Evolutionary conservation across 2,797 vertebrate genomes (phyloP).

Genomic region (Bradypodion ventrale): DNA sequence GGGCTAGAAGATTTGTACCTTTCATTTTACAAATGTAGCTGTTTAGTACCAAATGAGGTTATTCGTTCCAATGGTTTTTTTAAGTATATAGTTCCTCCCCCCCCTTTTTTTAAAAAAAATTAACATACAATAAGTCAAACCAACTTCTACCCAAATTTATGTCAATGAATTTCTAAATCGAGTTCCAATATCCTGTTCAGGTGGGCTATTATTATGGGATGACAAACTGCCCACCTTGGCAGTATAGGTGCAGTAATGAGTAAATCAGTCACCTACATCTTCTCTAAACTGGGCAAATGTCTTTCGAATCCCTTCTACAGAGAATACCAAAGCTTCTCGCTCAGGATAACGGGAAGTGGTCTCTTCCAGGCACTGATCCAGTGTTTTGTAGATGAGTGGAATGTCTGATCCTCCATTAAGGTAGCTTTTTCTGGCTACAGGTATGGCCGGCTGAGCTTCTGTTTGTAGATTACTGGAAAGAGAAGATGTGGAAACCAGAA

Average conservation of each 20-base stretch:
- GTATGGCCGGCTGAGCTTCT: constrained; percentile 60
- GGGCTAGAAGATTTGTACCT: neutral
- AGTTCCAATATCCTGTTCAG: neutral
- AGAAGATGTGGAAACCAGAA: constrained; percentile 23
- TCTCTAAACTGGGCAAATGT: constrained; percentile 84
- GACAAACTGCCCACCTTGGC: neutral
- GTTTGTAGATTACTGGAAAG: constrained; percentile 76
- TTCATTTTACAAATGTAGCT: constrained; percentile 3
- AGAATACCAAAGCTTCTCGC: constrained; percentile 81
- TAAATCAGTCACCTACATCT: constrained; percentile 73
- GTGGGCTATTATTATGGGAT: neutral
- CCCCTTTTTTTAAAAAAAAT: no score
- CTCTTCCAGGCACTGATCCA: constrained; percentile 78
- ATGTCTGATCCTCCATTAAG: constrained; percentile 74
- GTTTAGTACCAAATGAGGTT: neutral
- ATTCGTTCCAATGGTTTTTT: neutral
- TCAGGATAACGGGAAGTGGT: constrained; percentile 75
- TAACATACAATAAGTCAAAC: neutral
- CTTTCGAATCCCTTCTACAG: constrained; percentile 77
- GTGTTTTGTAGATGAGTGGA: constrained; percentile 73
- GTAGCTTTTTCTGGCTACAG: constrained; percentile 81
- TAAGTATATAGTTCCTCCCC: neutral
- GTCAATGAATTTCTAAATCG: neutral
- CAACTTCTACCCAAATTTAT: neutral
- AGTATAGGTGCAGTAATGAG: fast-evolving